Base-by-base conservation (phyloP, 2,888 invertebrate genomes). In the Lottia gigantea region DNA sequence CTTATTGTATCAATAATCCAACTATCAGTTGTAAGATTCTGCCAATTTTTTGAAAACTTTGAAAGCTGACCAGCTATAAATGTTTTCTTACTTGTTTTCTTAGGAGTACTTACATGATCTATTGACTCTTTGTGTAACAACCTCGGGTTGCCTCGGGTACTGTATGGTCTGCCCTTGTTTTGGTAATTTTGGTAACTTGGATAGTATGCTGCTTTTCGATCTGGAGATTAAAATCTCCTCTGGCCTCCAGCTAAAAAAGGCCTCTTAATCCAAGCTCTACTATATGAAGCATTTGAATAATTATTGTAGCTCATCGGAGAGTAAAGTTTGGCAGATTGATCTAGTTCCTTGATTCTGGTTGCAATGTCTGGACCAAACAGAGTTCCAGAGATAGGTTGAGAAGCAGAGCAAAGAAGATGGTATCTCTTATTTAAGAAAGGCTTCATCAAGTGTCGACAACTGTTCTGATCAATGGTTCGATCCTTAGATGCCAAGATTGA, bases 181-280 rank as follows among this genome's bases (percentile, higher is more conserved):
- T 2, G 31, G 6, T 31, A 31, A n/a, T 6, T n/a, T 0, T 49
- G 7, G 12, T 49, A n/a, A n/a, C n/a, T n/a, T n/a, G n/a, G 16
- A 49, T 15, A 49, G 19, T 19, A 7, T 49, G n/a, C 49, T 14
- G n/a, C 49, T 14, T 14, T 49, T 7, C 49, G n/a, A 49, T 49
- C 49, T 49, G 49, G 49, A 49, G 49, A 14, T 49, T 12, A 14
- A 49, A 12, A 49, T 7, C 49, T 49, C 49, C 49, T 49, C 49
- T 49, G 49, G 49, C 49, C 49, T 49, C 49, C 49, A 12, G 12
- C 49, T 49, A 49, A 49, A 49, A 49, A 49, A 49, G 49, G 49
- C 2, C 14, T 49, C 19, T 49, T 49, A 49, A 7, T n/a, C 49
- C 49, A 49, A n/a, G 49, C 16, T 14, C 49, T 49, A 19, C 16